Base-by-base conservation (phyloP, 2,797 vertebrate genomes). In the Scolopax bukidnonensis region DNA sequence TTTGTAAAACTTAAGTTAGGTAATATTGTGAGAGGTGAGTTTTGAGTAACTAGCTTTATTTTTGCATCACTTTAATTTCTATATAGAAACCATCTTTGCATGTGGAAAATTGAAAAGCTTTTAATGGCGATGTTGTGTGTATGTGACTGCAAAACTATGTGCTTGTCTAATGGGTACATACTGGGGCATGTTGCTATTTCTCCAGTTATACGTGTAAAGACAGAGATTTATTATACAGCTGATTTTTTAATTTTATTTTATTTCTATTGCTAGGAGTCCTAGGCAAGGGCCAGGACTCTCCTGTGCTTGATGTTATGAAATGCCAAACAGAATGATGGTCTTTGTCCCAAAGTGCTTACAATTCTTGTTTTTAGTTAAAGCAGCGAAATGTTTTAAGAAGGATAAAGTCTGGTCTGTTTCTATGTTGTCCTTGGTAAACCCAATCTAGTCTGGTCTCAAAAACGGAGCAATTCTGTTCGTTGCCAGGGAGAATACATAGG, bases 401-500 rank as follows among this genome's bases (percentile, higher is more conserved):
- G 87, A 96, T 93, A 95, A 96, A 94, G 95, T 95, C 95, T 96
- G 89, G 92, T 61, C 96, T 94, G 96, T 95, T 95, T 95, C 89
- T 92, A 2, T 96, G 96, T 96, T 96, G 96, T 94, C 93, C 89
- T 96, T 94, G 95, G 96, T 96, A 96, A 96, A 96, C 95, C 95
- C 89, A 91, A 94, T 96, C 91, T 94, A 94, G 96, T 93, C 96
- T 96, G 92, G 94, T 96, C 96, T 96, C 94, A 95, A 88, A 96
- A 97, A 95, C 4, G 79, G 87, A 96, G 91, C 94, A 96, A 93
- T 96, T 93, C 96, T 93, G 89, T 79, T 94, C 10, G 96, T 97
- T 97, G 96, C 95, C 96, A 89, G 91, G 96, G 96, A 96, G 96
- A 97, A 96, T 95, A 96, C 96, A 96, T 97, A 96, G 96, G 96